phyloP scores from a whole-genome alignment of 1,140 invertebrate genomes.

The Ostrea denselamellosa region DNA sequence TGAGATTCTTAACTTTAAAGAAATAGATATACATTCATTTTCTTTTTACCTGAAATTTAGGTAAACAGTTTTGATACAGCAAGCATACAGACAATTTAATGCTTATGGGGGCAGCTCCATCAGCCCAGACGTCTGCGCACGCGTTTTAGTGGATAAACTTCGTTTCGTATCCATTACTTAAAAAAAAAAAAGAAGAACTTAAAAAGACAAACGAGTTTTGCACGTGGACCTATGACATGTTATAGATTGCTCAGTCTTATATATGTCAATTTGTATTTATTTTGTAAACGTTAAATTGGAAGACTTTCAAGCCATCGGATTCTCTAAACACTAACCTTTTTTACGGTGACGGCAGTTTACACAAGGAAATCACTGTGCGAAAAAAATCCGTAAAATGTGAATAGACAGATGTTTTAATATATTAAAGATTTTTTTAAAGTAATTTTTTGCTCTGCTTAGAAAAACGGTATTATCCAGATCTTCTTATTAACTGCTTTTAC shows the following conservation, averaged over 20 bases:
- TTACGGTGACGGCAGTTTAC: constrained; percentile 11
- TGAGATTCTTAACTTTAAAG: too few relatives aligned
- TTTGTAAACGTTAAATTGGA: constrained; percentile 23
- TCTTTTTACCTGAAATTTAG: too few relatives aligned
- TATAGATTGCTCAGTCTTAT: not conserved
- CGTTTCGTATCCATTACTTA: not conserved
- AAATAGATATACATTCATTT: too few relatives aligned
- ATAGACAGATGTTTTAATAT: not conserved
- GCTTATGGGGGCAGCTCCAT: too few relatives aligned
- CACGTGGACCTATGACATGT: not conserved
- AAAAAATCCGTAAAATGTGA: not conserved
- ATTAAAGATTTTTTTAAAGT: not conserved
- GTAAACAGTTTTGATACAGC: not conserved
- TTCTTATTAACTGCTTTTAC: too few relatives aligned
- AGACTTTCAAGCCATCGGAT: not conserved
- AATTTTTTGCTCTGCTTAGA: not conserved
- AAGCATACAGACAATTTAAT: not conserved
- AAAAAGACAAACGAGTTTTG: constrained; percentile 8
- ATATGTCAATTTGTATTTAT: constrained; percentile 32
- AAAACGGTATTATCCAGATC: too few relatives aligned
- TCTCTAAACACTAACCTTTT: constrained; percentile 7
- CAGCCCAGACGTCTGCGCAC: too few relatives aligned
- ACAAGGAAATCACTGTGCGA: not conserved
- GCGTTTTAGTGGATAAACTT: not conserved
- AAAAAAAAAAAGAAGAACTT: not conserved